Evolutionary conservation across 2,113 vertebrate genomes (phyloP), one percentile per base, ranked within the genome.

Genomic region (Calonectris borealis): DNA sequence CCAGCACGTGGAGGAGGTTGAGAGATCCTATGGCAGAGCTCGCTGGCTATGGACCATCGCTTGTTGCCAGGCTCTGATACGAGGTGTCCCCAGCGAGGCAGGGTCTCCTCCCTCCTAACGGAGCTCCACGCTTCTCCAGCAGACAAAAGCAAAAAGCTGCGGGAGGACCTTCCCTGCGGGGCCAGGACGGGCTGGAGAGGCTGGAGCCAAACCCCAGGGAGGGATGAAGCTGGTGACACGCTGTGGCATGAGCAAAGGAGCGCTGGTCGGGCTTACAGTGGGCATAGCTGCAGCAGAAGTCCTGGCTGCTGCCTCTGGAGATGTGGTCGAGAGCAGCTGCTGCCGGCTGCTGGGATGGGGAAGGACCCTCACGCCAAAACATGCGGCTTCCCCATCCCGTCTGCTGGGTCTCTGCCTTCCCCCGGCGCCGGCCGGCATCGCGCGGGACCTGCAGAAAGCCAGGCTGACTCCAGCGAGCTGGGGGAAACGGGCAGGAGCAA

Each of bases 1-100:
- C 44, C 11, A 3, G 61, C 44, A 5, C 3, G n/a, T 17, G 79
- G 70, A 61, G 32, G 52, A 52, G 3, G 21, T 54, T 54, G 44
- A 86, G 83, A 83, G 90, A 61, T 48, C 68, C 55, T 0, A 0
- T 3, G 4, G 25, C 52, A 91, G 51, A 86, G 32, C 69, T 88
- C 0, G 0, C 48, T 70, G 52, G 22, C 27, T 51, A 0, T 4
- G n/a, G 55, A 51, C 19, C 25, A 19, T 58, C 3, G 1, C 31
- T 68, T 64, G 44, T n/a, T 62, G 36, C 42, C 5, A 77, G 44
- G 46, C 19, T 77, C 32, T 51, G 40, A 25, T 40, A 29, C 10
- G 38, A 79, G 44, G 34, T 2, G 5, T 25, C 11, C 20, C 18
- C 40, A 49, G 58, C 4, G 0, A 71, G 42, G 64, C 65, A 82